Evolutionary conservation across 2,113 vertebrate species (phyloP), one percentile per base, ranked within the genome.

Genomic region (Gavia stellata): DNA sequence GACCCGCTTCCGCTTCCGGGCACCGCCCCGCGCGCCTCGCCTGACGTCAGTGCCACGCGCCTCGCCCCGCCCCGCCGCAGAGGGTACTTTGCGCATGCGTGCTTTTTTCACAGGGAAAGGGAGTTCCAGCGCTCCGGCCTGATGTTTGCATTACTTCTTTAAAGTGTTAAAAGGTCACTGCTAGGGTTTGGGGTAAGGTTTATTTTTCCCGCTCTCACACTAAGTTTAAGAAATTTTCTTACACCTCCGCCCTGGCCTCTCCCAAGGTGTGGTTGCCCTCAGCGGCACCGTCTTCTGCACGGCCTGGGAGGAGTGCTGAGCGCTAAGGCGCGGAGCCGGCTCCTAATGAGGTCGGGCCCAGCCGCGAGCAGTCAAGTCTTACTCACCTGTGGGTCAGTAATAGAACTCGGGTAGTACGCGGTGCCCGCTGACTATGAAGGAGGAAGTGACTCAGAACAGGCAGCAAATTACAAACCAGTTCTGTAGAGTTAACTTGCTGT

Each of bases 1-100:
- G 4, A 8, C 1, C 33, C 45, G 8, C 67, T 97, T 98, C 98
- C 98, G 96, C 67, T 95, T 92, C 93, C 94, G 94, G 83, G 45
- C 44, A 4, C 21, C 70, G 59, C 83, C 92, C 71, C 28, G 25
- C 17, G n/a, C 56, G 16, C 34, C 23, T 33, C 29, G 7, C 15
- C 28, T 5, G 31, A 58, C 25, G 63, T 78, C 78, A 31, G 5
- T 9, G 24, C n/a, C n/a, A 1, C 7, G 62, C 62, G 53, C 56
- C 38, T 3, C 20, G 7, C 49, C 15, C 2, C 31, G 17, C 59
- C 34, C 14, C 3, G 9, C 10, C 6, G 26, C 40, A 3, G 38
- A 0, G 12, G 4, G 42, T 1, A 8, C 7, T 7, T 0, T 71
- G 79, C 42, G 56, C 72, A 12, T 34, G 78, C 36, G 47, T 7